Evolutionary conservation across 1,140 invertebrate genomes (phyloP).

Genomic region (Hirudo medicinalis): DNA sequence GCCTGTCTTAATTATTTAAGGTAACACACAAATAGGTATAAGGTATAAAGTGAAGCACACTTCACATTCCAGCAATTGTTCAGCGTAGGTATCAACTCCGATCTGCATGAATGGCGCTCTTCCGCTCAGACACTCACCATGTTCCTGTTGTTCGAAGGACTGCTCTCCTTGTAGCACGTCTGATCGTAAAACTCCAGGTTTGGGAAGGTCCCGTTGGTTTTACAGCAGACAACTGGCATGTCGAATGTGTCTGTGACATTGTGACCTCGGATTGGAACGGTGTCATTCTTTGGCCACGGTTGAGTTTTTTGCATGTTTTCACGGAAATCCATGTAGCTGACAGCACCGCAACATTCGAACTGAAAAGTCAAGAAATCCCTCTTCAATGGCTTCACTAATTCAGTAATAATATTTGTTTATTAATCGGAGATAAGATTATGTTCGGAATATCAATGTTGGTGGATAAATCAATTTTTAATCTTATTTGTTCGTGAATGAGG

Average conservation of each 20-base stretch:
- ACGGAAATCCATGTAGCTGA: not conserved
- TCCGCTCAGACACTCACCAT: not conserved
- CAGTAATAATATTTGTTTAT: no score
- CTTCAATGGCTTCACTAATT: no score
- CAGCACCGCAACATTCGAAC: not conserved
- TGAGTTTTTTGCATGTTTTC: not conserved
- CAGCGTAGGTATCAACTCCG: no score
- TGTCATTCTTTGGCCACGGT: not conserved
- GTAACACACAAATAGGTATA: no score
- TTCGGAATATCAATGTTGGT: no score
- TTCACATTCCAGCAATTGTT: no score
- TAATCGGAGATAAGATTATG: no score
- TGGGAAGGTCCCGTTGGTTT: not conserved
- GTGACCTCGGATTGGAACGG: not conserved
- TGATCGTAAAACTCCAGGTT: not conserved
- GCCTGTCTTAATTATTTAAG: no score
- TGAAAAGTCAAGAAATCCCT: not conserved
- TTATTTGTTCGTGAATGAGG: no score
- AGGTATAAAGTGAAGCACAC: no score
- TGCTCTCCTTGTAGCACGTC: not conserved
- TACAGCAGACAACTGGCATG: not conserved
- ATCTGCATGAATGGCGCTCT: no score
- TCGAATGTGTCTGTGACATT: not conserved
- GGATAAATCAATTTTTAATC: no score
- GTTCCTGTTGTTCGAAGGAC: not conserved